These are phyloP conservation scores for Meganola albula DNA, from an alignment of 2,888 invertebrate species.

Conservation along the genomic window DNA sequence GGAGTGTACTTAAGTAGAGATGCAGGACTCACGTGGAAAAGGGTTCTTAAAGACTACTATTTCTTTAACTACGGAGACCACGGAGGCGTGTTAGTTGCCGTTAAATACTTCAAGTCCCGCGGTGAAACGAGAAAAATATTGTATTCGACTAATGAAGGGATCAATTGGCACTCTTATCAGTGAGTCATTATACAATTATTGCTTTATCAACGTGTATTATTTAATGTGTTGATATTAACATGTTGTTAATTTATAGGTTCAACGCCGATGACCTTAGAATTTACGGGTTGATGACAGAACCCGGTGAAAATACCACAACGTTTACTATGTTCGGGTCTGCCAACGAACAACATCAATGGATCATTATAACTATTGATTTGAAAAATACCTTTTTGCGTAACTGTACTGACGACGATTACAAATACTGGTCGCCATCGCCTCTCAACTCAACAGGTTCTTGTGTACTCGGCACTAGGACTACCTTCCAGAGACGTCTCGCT, in stretches of 20 bases:
- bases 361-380: conserved; percentile 85
- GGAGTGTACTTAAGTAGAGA: conserved; percentile 73
- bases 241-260: conserved; percentile 69
- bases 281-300: conserved; percentile 95
- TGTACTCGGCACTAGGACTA: conserved; percentile 86
- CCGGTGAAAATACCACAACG: conserved; percentile 94
- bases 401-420: conserved; percentile 87
- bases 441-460: conserved; percentile 81
- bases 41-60: conserved; percentile 87
- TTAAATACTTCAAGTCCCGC: conserved; percentile 86
- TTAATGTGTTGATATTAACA: conserved; percentile 6
- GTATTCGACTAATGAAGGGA: conserved; percentile 92
- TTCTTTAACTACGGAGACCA: conserved; percentile 95
- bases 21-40: conserved; percentile 79
- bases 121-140: conserved; percentile 87
- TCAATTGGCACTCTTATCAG: conserved; percentile 84
- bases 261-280: conserved; percentile 85
- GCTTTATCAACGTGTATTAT: conserved; percentile 12
- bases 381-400: conserved; percentile 75
- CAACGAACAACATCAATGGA: conserved; percentile 88
- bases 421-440: conserved; percentile 89
- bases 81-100: conserved; percentile 91
- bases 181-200: conserved; percentile 40
- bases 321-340: conserved; percentile 95
- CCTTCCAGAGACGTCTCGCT: conserved; percentile 85